Base-by-base conservation (phyloP, 2,113 vertebrate species). In the Motacilla alba region DNA sequence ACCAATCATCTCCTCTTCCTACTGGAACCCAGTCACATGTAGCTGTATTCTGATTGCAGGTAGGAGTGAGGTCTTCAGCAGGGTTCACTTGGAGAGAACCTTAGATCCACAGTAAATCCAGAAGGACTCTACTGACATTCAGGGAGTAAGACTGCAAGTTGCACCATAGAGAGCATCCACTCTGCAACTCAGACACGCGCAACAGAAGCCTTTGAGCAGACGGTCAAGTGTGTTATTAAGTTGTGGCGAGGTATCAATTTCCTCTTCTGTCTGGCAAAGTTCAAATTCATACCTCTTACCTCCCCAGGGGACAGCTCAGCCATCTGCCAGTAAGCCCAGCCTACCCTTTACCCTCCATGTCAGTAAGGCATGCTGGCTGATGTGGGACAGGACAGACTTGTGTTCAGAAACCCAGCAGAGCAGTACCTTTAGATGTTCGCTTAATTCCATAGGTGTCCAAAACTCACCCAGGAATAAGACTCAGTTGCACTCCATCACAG, bases 281-380 rank as follows among this genome's bases (percentile, higher is more conserved):
- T 92, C 90, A 95, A 94, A 95, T 88, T 68, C 83, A 47, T 88
- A 73, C 55, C 43, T 90, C 55, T 55, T 62, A 58, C 76, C 64
- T 86, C 64, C 79, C 90, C 37, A 52, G 18, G 55, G 63, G n/a
- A 10, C 27, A 74, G 55, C 39, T 74, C 63, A 93, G 72, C 92
- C 90, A 95, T 96, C 90, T 97, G 94, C 22, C 64, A 63, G 55
- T 37, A 88, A 77, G 17, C 13, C 16, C 67, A 85, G 46, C 16
- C 70, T 79, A 27, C 12, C 14, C 26, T 62, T 73, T 69, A 8
- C 37, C 43, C 86, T 88, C 50, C 11, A 37, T 59, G 76, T 93
- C 3, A 56, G 27, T 43, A n/a, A 89, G 72, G n/a, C 16, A 3
- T 1, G 2, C 41, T n/a, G 14, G 23, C 5, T 89, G 47, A 4